Conservation (phyloP, 1,140 invertebrate species). For the Drosophila gunungcola region DNA sequence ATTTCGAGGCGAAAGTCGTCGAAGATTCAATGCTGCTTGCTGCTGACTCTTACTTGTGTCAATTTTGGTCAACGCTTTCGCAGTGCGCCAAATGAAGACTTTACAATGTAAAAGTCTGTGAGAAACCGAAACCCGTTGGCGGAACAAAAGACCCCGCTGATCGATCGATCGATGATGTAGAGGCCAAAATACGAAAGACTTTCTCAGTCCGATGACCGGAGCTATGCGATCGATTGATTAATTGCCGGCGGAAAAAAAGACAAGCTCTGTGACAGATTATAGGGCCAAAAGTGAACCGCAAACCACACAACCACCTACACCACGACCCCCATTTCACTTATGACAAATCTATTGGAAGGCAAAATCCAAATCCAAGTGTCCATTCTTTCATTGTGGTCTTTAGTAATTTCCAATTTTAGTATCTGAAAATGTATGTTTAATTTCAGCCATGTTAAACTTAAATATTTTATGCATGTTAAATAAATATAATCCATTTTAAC, state of each 20-base stretch:
- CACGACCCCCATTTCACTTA: neutral
- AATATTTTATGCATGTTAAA: too few species aligned
- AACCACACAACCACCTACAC: slow-evolving; percentile 1
- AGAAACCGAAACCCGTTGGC: slow-evolving; percentile 46
- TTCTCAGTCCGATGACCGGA: slow-evolving; percentile 46
- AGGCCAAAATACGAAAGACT: slow-evolving; percentile 14
- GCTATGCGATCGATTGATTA: slow-evolving; percentile 19
- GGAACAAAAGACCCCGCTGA: slow-evolving; percentile 20
- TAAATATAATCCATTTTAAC: too few species aligned
- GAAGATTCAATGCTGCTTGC: neutral
- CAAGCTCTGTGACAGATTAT: slow-evolving; percentile 3
- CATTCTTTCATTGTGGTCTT: slow-evolving; percentile 19
- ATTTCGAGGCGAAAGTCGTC: slow-evolving; percentile 39
- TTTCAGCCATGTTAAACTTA: too few species aligned
- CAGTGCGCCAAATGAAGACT: slow-evolving; percentile 36
- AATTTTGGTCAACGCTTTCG: slow-evolving; percentile 47
- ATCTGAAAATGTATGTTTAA: too few species aligned
- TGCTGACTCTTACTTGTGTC: slow-evolving; percentile 12
- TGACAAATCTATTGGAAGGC: slow-evolving; percentile 21
- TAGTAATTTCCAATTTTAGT: too few species aligned
- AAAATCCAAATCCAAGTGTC: slow-evolving; percentile 18
- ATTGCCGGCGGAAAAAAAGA: slow-evolving; percentile 1
- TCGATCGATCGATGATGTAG: slow-evolving; percentile 33
- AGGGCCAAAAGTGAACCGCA: neutral
- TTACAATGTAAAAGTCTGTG: slow-evolving; percentile 32